Conservation (phyloP, 2,113 vertebrate genomes). For the Colistium nudipinnis region DNA sequence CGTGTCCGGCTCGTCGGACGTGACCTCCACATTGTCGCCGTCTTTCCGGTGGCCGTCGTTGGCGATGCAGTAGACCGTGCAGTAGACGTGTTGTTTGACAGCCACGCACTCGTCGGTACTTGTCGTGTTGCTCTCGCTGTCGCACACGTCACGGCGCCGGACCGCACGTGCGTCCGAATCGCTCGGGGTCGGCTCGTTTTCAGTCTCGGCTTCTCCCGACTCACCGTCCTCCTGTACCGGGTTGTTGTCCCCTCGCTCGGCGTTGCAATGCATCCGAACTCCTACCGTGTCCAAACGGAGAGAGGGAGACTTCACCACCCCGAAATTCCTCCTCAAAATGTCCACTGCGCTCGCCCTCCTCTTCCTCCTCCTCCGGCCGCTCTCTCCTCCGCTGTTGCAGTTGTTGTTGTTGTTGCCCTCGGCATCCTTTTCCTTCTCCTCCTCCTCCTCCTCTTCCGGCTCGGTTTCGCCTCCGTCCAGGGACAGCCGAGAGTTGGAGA, state of each 20-base stretch:
- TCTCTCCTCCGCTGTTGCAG: constrained; percentile 69
- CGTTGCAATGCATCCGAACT: constrained; percentile 46
- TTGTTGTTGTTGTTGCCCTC: constrained; percentile 71
- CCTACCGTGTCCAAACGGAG: background rate
- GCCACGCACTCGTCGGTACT: constrained; percentile 17
- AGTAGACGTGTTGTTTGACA: constrained; percentile 85
- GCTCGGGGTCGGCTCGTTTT: constrained; percentile 52
- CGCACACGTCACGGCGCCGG: constrained; percentile 11
- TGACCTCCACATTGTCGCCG: constrained; percentile 29
- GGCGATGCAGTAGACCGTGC: constrained; percentile 87
- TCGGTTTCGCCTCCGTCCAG: constrained; percentile 40
- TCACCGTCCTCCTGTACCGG: constrained; percentile 41
- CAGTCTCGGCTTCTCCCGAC: constrained; percentile 20
- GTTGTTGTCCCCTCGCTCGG: constrained; percentile 24
- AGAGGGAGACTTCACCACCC: constrained; percentile 54
- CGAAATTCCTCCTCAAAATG: constrained; percentile 75
- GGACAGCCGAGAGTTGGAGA: constrained; percentile 50
- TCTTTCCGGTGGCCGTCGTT: constrained; percentile 70
- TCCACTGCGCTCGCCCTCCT: constrained; percentile 71
- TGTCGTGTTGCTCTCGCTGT: constrained; percentile 16
- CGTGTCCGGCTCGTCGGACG: constrained; percentile 29
- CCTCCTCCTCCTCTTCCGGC: constrained; percentile 35
- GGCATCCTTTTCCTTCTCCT: constrained; percentile 55
- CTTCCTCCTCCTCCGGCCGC: constrained; percentile 49
- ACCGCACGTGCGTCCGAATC: constrained; percentile 39